Conservation (phyloP, 2,797 vertebrate species). For the Galagoides demidoff region DNA sequence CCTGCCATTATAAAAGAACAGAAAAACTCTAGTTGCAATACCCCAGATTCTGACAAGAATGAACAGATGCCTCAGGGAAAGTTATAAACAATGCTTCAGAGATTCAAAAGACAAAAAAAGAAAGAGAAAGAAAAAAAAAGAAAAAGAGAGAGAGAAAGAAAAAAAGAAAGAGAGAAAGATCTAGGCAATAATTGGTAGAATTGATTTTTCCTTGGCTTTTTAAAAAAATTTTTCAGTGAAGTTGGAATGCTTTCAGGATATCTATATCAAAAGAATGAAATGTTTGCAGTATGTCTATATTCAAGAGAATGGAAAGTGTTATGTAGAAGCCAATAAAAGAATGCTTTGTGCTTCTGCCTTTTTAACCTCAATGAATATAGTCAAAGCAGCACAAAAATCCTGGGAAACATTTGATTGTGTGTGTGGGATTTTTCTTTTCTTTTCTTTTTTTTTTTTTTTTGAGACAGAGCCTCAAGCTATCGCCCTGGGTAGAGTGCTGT, state of each 20-base stretch:
- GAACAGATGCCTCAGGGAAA: not conserved
- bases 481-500: too few relatives aligned
- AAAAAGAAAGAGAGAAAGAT: not conserved
- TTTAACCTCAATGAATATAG: not conserved
- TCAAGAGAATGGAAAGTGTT: not conserved
- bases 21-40: not conserved
- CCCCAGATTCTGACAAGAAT: not conserved
- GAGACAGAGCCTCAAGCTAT: too few relatives aligned
- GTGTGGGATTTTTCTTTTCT: not conserved
- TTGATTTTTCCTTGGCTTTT: not conserved
- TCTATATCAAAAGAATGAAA: slow-evolving; percentile 46
- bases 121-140: not conserved
- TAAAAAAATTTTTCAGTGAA: not conserved
- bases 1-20: not conserved
- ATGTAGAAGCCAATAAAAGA: slow-evolving; percentile 11
- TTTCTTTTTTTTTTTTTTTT: too few relatives aligned
- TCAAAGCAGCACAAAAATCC: slow-evolving; percentile 6
- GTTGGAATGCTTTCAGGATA: not conserved
- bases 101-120: not conserved
- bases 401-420: slow-evolving; percentile 11
- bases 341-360: slow-evolving; percentile 40
- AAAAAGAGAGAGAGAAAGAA: not conserved
- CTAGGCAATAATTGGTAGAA: not conserved
- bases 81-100: not conserved
- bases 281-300: slow-evolving; percentile 19